Percentiles rank a stretch among this genome's conserved stretches.
Conservation (phyloP, 1,140 invertebrate species). For the Drosophila rufa region DNA sequence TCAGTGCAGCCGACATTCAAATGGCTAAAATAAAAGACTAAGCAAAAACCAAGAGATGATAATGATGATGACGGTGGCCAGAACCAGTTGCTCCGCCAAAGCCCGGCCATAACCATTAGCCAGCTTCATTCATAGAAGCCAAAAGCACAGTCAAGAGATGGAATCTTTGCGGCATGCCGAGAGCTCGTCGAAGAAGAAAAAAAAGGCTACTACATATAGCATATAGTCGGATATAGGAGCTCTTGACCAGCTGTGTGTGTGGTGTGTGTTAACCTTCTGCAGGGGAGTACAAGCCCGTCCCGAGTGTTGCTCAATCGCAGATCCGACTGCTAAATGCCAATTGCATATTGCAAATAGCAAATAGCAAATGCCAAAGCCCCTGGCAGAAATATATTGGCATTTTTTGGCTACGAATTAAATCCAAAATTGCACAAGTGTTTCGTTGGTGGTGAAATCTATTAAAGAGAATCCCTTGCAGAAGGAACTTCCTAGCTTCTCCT, state of each 20-base stretch:
- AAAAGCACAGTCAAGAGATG: slow-evolving; percentile 21
- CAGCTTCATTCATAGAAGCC: slow-evolving; percentile 43
- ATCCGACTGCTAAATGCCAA: slow-evolving; percentile 29
- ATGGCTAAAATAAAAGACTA: slow-evolving; percentile 19
- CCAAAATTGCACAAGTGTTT: neutral
- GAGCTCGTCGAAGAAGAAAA: slow-evolving; percentile 24
- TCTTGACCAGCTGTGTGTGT: slow-evolving; percentile 32
- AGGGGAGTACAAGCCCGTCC: neutral
- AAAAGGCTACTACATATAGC: neutral
- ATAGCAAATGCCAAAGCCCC: slow-evolving; percentile 38
- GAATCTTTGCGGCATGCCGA: slow-evolving; percentile 26
- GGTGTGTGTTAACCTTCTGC: slow-evolving; percentile 10
- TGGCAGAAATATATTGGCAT: slow-evolving; percentile 1
- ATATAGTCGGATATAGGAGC: neutral
- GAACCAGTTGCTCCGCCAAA: slow-evolving; percentile 41
- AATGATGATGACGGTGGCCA: slow-evolving; percentile 31
- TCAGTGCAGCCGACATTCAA: slow-evolving; percentile 37
- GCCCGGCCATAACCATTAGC: slow-evolving; percentile 46
- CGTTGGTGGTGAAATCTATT: neutral
- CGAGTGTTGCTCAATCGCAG: slow-evolving; percentile 38
- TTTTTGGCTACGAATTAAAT: too few relatives aligned
- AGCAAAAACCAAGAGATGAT: slow-evolving; percentile 22
- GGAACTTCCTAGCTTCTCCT: neutral
- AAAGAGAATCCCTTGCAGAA: neutral
- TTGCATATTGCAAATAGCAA: slow-evolving; percentile 44